These are phyloP conservation scores for Atethmia centrago DNA, from an alignment of 2,888 invertebrate species.

Conservation along the genomic window DNA sequence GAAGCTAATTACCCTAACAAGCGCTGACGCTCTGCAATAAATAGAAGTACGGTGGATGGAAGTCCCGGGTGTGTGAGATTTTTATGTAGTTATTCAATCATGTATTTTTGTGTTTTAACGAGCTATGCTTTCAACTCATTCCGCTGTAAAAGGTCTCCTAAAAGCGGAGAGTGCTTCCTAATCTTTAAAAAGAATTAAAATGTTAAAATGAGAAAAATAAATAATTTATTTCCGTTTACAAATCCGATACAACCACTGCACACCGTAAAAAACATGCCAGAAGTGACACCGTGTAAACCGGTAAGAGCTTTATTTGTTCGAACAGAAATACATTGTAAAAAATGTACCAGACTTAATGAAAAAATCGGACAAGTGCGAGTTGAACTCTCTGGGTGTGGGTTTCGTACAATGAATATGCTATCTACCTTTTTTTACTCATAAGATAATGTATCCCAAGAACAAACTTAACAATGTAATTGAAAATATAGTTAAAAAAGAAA, in stretches of 20 bases:
- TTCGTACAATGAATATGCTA: too few relatives aligned
- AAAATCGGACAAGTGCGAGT: too few relatives aligned
- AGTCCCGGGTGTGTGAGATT: background rate
- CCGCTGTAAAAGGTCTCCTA: too few relatives aligned
- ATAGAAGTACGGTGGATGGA: background rate
- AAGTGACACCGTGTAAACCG: background rate
- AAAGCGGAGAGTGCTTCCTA: too few relatives aligned
- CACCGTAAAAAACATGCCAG: background rate
- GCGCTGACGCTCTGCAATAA: background rate
- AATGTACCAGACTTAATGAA: slow-evolving; percentile 1
- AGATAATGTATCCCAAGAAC: too few relatives aligned
- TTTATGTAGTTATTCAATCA: slow-evolving; percentile 6
- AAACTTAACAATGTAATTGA: too few relatives aligned
- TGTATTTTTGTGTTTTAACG: too few relatives aligned
- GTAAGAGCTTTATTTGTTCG: slow-evolving; percentile 15
- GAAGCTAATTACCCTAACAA: slow-evolving; percentile 20
- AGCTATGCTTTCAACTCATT: too few relatives aligned
- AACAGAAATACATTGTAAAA: slow-evolving; percentile 10
- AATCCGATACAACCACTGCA: background rate
- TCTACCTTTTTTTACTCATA: too few relatives aligned
- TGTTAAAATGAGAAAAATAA: background rate
- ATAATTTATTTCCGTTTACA: background rate
- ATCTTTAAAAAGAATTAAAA: too few relatives aligned
- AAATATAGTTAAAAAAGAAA: too few relatives aligned
- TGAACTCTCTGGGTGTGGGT: too few relatives aligned